Base-by-base conservation (phyloP, 2,888 invertebrate species). In the Gonocerus acuteangulatus region DNA sequence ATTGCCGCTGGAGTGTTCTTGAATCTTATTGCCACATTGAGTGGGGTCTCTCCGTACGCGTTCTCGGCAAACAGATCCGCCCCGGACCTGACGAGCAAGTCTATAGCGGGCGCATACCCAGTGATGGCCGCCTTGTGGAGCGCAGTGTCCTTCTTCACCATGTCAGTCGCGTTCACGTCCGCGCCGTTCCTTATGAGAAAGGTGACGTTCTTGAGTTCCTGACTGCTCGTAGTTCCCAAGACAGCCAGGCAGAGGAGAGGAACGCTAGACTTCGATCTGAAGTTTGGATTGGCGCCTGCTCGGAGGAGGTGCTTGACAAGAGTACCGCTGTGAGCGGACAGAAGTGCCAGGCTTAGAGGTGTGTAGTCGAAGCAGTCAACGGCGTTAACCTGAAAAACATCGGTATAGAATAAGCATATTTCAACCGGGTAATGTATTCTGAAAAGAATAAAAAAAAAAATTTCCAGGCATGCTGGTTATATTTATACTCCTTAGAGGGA, bases 361-460 rank as follows among this genome's bases (percentile, higher is more conserved):
- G 64, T 60, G 36, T 64, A 54, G 15, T 62, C 49, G 32, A 64
- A 64, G 48, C 64, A 64, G 51, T 64, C 64, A 3, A 57, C 47
- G 2, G 32, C 45, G 45, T 64, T 62, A 3, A 64, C 62, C 64
- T 64, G 48, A 4, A 27, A 27, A 6, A 9, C 27, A 9, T 27
- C 27, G 4, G 27, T 9, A 9, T 27, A 27, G 9, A 27, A 4
- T 27, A 27, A 27, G 27, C 27, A 27, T 4, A 27, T 27, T 27
- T 27, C 27, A 4, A 4, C 4, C 27, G 27, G 4, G 27, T n/a
- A n/a, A n/a, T n/a, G n/a, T n/a, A n/a, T n/a, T n/a, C n/a, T n/a
- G n/a, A n/a, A n/a, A n/a, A n/a, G n/a, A n/a, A n/a, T n/a, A n/a
- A n/a, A n/a, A n/a, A n/a, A n/a, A n/a, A n/a, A n/a, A n/a, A n/a